A percentile compares a stretch with the other conserved stretches of the same genome.
Evolutionary conservation across 2,113 vertebrate genomes (phyloP).

Genomic region (Cairina moschata): DNA sequence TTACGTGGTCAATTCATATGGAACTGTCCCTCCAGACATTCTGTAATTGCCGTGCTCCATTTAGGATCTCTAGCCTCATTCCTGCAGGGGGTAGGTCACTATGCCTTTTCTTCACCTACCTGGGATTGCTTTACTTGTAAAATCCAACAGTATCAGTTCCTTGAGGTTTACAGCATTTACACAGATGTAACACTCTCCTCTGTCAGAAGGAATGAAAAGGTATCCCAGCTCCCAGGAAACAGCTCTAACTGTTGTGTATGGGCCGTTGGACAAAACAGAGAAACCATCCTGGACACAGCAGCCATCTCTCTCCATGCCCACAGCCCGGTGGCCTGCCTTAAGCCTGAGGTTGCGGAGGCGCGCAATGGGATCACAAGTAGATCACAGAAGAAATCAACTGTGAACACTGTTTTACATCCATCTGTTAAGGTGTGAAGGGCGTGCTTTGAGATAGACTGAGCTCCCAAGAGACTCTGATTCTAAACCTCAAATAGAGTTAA

Average conservation of each 20-base stretch:
- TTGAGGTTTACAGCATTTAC: background rate
- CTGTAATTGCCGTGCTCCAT: background rate
- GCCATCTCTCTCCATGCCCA: background rate
- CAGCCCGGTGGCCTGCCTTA: background rate
- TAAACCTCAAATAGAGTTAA: background rate
- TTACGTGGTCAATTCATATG: background rate
- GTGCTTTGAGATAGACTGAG: background rate
- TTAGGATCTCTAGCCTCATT: background rate
- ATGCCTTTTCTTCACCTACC: background rate
- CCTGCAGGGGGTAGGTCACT: background rate
- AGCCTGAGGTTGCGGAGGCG: too few species aligned
- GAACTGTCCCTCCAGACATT: background rate
- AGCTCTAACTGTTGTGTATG: rapidly evolving
- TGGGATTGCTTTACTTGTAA: background rate
- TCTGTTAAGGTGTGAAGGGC: background rate
- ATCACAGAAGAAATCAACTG: background rate
- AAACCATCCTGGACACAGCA: background rate
- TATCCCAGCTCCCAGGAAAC: background rate
- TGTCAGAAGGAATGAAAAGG: background rate
- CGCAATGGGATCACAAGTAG: background rate
- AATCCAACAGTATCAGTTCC: background rate
- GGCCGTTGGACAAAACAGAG: background rate
- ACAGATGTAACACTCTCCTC: background rate
- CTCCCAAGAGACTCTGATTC: background rate
- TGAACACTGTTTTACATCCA: rapidly evolving